These are phyloP conservation scores for Drosophila lacteicornis DNA, from an alignment of 1,140 invertebrate species.

Conservation along the genomic window DNA sequence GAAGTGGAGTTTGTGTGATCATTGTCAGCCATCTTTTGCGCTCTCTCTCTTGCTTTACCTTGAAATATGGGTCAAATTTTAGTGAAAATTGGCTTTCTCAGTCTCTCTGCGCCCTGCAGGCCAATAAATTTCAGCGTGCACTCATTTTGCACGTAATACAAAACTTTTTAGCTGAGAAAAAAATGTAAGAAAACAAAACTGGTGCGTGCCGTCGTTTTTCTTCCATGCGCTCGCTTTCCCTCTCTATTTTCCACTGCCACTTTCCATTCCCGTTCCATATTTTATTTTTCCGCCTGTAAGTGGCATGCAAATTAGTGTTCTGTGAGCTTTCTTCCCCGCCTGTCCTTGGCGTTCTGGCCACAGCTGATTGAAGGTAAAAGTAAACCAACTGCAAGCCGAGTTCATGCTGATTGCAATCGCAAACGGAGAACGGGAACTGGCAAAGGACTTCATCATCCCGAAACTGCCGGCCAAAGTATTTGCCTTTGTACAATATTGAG, in stretches of 20 bases:
- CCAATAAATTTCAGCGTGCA: constrained; percentile 65
- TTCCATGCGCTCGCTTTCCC: constrained; percentile 36
- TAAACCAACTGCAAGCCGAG: constrained; percentile 45
- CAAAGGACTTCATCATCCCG: not conserved
- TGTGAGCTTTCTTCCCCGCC: constrained; percentile 16
- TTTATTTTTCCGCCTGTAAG: constrained; percentile 48
- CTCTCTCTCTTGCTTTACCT: constrained; percentile 37
- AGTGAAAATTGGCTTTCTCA: constrained; percentile 49
- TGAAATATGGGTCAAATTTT: constrained; percentile 73
- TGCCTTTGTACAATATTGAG: not conserved
- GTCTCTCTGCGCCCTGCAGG: constrained; percentile 23
- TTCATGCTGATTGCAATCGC: constrained; percentile 28
- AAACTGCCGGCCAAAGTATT: not conserved
- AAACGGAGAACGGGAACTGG: constrained; percentile 1
- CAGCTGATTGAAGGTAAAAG: constrained; percentile 59
- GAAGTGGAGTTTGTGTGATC: constrained; percentile 39
- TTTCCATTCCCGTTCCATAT: constrained; percentile 6
- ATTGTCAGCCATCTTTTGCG: constrained; percentile 28
- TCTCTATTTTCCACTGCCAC: constrained; percentile 22
- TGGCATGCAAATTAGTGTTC: constrained; percentile 65
- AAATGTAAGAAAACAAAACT: constrained; percentile 47
- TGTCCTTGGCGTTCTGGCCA: constrained; percentile 54
- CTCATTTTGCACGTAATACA: constrained; percentile 75
- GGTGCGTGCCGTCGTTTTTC: constrained; percentile 68
- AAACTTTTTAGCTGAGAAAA: constrained; percentile 64